Percentiles rank a stretch among this genome's conserved stretches.
Conservation (phyloP, 2,113 vertebrate species). For the Athene cunicularia region DNA sequence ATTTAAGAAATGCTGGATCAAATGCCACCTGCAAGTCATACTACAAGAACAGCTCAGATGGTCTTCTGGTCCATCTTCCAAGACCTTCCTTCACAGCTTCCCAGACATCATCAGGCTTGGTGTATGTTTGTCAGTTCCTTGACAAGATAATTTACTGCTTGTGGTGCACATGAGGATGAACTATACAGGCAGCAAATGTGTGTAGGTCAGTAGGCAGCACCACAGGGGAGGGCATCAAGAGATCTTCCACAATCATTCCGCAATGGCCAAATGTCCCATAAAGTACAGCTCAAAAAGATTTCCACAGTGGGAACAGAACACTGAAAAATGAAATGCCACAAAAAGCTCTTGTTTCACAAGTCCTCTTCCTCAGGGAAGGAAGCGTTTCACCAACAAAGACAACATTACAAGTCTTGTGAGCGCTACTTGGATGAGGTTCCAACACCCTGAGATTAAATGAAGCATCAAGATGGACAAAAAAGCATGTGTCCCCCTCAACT, state of each 20-base stretch:
- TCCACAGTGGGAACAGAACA: background rate
- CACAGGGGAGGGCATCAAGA: rapidly evolving
- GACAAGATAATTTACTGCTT: background rate
- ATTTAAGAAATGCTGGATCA: background rate
- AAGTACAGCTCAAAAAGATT: background rate
- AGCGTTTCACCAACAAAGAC: background rate
- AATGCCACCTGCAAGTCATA: background rate
- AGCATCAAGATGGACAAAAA: background rate
- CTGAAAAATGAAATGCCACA: background rate
- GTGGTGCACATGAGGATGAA: background rate
- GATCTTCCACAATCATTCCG: background rate
- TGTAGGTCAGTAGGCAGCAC: background rate
- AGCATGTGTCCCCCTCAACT: background rate
- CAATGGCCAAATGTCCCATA: background rate
- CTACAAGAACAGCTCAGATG: background rate
- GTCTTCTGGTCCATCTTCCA: background rate
- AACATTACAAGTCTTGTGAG: rapidly evolving
- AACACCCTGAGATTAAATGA: background rate
- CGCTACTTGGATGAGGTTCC: background rate
- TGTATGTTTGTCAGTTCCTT: background rate
- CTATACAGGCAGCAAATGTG: background rate
- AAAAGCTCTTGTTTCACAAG: background rate
- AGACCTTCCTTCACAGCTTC: background rate
- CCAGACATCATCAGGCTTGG: background rate
- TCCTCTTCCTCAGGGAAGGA: background rate